Evolutionary conservation across 2,113 vertebrate species (phyloP).

Genomic region (Poicephalus gulielmi): DNA sequence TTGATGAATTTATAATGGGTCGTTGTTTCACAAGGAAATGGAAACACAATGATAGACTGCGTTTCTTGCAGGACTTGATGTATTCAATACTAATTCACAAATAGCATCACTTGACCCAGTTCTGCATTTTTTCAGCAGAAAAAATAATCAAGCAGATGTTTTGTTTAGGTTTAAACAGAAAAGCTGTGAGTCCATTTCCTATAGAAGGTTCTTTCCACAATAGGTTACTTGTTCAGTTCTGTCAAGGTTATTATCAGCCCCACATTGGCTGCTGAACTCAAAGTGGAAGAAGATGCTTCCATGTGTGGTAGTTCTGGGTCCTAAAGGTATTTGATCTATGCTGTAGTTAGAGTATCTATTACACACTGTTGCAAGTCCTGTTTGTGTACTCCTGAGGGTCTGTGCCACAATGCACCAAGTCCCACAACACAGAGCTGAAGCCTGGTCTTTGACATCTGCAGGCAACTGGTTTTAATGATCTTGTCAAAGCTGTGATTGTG

Average conservation of each 20-base stretch:
- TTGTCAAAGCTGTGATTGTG: not conserved
- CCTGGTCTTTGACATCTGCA: not conserved
- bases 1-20: not conserved
- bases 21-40: not conserved
- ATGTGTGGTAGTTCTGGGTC: not conserved
- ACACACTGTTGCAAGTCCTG: not conserved
- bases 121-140: not conserved
- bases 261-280: not conserved
- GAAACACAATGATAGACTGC: not conserved
- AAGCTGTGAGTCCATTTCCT: not conserved
- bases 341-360: not conserved
- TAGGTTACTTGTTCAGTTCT: not conserved
- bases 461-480: not conserved
- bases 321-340: not conserved
- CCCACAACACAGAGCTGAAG: not conserved
- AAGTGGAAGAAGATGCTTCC: not conserved
- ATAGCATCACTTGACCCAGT: not conserved
- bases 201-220: not conserved
- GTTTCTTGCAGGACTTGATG: not conserved
- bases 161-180: not conserved
- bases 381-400: not conserved
- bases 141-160: not conserved
- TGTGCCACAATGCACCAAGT: not conserved
- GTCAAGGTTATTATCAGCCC: not conserved
- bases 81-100: not conserved